Conservation (phyloP, 2,888 invertebrate species). For the Eupithecia dodoneata region DNA sequence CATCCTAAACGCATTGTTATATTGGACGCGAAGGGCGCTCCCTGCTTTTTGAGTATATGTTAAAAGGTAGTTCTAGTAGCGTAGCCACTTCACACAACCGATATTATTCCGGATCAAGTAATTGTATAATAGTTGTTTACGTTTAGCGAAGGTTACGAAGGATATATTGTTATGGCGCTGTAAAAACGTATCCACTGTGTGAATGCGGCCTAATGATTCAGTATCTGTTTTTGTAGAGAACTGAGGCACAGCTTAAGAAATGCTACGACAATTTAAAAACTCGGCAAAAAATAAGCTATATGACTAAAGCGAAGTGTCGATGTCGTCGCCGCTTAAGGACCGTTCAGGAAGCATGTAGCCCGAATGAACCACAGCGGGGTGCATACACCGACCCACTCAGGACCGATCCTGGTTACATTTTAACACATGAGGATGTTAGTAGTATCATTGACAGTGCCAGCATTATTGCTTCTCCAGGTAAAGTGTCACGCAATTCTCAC, state of each 20-base stretch:
- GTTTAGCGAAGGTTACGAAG: too few relatives aligned
- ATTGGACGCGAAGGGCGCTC: too few relatives aligned
- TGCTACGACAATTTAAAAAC: conserved; percentile 4
- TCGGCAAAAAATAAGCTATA: not conserved
- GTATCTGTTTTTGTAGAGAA: not conserved
- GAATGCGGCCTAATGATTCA: too few relatives aligned
- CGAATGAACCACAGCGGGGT: not conserved
- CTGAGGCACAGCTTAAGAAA: not conserved
- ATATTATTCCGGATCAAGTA: too few relatives aligned
- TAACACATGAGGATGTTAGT: not conserved
- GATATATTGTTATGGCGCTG: too few relatives aligned
- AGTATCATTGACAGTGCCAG: not conserved
- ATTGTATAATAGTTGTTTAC: too few relatives aligned
- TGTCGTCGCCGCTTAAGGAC: not conserved
- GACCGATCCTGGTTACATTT: not conserved
- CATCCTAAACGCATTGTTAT: too few relatives aligned
- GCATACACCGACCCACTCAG: not conserved
- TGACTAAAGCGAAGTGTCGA: not conserved
- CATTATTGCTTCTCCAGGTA: not conserved
- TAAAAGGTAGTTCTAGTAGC: too few relatives aligned
- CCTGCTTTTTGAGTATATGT: too few relatives aligned
- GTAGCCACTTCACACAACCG: too few relatives aligned
- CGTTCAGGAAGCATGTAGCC: not conserved
- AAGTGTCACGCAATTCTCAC: not conserved
- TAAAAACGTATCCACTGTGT: too few relatives aligned